These are phyloP conservation scores for Ochotona princeps DNA, from an alignment of 2,113 vertebrate species.

Conservation along the genomic window DNA sequence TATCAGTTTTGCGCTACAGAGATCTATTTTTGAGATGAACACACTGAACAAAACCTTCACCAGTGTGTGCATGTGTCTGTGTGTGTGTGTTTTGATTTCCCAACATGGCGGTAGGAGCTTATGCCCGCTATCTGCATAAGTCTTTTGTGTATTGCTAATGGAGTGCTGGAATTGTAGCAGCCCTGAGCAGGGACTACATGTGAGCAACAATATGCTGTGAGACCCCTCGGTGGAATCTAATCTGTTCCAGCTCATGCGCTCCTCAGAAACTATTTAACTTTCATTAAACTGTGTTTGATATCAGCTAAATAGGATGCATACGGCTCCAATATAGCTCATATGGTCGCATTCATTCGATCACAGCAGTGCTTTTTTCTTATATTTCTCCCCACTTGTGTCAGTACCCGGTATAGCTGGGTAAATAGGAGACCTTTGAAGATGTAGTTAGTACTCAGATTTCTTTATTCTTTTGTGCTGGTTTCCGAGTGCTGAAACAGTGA, in stretches of 20 bases:
- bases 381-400: slow-evolving; percentile 89
- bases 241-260: slow-evolving; percentile 94
- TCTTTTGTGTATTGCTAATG: slow-evolving; percentile 94
- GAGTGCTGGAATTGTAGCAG: slow-evolving; percentile 92
- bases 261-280: slow-evolving; percentile 96
- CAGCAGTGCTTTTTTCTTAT: slow-evolving; percentile 89
- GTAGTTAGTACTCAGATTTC: slow-evolving; percentile 94
- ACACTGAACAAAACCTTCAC: slow-evolving; percentile 87
- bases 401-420: slow-evolving; percentile 91
- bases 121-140: slow-evolving; percentile 92
- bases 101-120: slow-evolving; percentile 89
- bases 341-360: slow-evolving; percentile 92
- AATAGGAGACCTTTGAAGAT: slow-evolving; percentile 96
- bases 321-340: slow-evolving; percentile 93
- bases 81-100: slow-evolving; percentile 86
- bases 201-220: slow-evolving; percentile 93
- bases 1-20: slow-evolving; percentile 93
- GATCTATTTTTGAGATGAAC: slow-evolving; percentile 94
- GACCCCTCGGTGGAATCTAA: slow-evolving; percentile 94
- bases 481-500: slow-evolving; percentile 95
- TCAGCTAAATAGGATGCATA: slow-evolving; percentile 94
- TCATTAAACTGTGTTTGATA: slow-evolving; percentile 97
- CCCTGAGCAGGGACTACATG: slow-evolving; percentile 91
- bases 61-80: slow-evolving; percentile 63
- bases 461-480: slow-evolving; percentile 94